Base-by-base conservation (phyloP, 1,140 invertebrate genomes). In the Teleogryllus occipitalis region DNA sequence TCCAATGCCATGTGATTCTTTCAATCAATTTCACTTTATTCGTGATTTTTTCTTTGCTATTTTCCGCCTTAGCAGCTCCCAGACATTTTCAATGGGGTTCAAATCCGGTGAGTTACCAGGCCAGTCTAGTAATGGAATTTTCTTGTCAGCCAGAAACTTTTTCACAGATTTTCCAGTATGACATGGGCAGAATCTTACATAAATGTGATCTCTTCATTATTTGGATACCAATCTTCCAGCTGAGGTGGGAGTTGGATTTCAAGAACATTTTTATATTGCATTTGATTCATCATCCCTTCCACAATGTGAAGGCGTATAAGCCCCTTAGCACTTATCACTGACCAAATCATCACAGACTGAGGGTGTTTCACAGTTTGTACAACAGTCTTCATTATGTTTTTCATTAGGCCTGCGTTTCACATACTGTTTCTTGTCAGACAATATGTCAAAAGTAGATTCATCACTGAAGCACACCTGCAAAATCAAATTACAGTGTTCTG, bases 21-120 rank as follows among this genome's bases (percentile, higher is more conserved):
- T 72, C 10, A 12, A 18, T 12, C 54, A 72, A 72, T 72, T 8
- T 8, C 54, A 72, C 54, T 72, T 72, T 72, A 12, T 72, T 12
- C 10, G 18, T 12, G 18, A 12, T 72, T 72, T 18, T 12, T 72
- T 72, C 54, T 72, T 72, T 18, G 18, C 8, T 8, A 72, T 12
- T 12, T 18, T 18, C 54, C 54, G 18, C 8, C 10, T 72, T 72
- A 12, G 8, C n/a, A 8, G n/a, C n/a, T n/a, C n/a, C n/a, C n/a
- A n/a, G n/a, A n/a, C n/a, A n/a, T n/a, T n/a, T n/a, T n/a, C n/a
- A 72, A 72, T 72, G 54, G 54, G 54, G 18, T 72, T 72, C 54
- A 72, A 12, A 72, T 72, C 54, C 8, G 8, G 54, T 18, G 54
- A 72, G 18, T 72, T 72, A 72, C 54, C 54, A 12, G 54, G 54